A percentile compares a stretch with the other conserved stretches of the same genome.
Conservation (phyloP, 2,888 invertebrate species). For the Phania funesta region DNA sequence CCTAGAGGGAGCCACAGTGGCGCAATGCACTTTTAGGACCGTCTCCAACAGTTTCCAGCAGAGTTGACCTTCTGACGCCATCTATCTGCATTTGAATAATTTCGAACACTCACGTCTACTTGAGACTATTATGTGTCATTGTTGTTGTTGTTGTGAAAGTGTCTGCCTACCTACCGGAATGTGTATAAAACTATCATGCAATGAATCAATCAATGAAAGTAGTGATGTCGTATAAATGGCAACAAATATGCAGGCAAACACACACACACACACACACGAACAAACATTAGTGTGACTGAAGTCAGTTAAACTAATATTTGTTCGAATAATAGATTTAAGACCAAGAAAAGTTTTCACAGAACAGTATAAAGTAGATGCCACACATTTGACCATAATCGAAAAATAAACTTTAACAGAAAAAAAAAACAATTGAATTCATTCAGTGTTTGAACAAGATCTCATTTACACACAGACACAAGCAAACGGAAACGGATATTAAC, state of each 20-base stretch:
- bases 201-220: conserved; percentile 64
- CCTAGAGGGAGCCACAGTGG: too few species aligned
- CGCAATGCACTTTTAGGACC: too few species aligned
- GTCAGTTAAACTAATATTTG: background rate
- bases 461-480: background rate
- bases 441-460: background rate
- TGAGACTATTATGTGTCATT: background rate
- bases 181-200: conserved; percentile 45
- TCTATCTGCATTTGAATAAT: too few species aligned
- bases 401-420: background rate
- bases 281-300: background rate
- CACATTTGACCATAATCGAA: conserved; percentile 3
- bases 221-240: conserved; percentile 62
- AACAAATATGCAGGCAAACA: conserved; percentile 31
- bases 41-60: too few species aligned
- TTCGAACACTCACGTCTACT: too few species aligned
- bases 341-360: too few species aligned
- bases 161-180: conserved; percentile 8
- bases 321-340: background rate
- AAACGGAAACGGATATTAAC: conserved; percentile 8
- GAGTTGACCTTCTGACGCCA: too few species aligned
- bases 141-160: background rate
- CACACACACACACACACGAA: background rate
- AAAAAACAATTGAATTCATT: background rate
- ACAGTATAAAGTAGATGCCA: background rate